Percentiles rank a stretch among this genome's conserved stretches.
These are phyloP conservation scores for Riptortus pedestris DNA, from an alignment of 1,140 invertebrate species.

Conservation along the genomic window DNA sequence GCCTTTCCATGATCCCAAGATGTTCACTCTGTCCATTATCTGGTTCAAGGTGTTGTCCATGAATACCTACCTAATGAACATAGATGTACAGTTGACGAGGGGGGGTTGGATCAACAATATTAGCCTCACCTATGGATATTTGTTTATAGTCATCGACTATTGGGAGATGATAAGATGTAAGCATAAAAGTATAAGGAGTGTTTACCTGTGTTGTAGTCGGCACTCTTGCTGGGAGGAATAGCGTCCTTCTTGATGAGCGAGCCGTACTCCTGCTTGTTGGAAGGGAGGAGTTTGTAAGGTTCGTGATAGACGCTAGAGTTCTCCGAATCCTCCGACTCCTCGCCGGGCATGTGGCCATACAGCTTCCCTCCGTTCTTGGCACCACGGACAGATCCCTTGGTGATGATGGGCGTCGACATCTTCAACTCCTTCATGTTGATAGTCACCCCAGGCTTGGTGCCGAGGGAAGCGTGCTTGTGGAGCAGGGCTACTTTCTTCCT, in stretches of 20 bases:
- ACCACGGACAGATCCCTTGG: constrained; percentile 44
- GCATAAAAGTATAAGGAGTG: no score
- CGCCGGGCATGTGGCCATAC: constrained; percentile 40
- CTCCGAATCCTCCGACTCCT: constrained; percentile 48
- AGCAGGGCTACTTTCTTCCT: constrained; percentile 54
- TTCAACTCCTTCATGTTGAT: constrained; percentile 58
- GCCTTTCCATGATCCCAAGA: no score
- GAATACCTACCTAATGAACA: no score
- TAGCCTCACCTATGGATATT: no score
- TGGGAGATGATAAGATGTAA: no score
- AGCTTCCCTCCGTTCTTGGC: constrained; percentile 38
- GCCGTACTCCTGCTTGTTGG: constrained; percentile 42
- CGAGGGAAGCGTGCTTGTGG: constrained; percentile 54
- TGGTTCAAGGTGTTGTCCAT: no score
- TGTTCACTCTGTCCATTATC: no score
- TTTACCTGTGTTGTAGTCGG: constrained; percentile 42
- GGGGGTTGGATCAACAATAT: no score
- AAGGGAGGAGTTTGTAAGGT: constrained; percentile 47
- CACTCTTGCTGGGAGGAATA: constrained; percentile 41
- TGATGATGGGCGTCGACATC: constrained; percentile 47
- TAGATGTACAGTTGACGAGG: no score
- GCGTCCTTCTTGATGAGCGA: constrained; percentile 43
- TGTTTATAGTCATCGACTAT: no score
- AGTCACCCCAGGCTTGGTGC: constrained; percentile 41
- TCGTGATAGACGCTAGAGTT: constrained; percentile 49